phyloP scores from a whole-genome alignment of 2,113 vertebrate species.

The Genyomyrus donnyi region DNA sequence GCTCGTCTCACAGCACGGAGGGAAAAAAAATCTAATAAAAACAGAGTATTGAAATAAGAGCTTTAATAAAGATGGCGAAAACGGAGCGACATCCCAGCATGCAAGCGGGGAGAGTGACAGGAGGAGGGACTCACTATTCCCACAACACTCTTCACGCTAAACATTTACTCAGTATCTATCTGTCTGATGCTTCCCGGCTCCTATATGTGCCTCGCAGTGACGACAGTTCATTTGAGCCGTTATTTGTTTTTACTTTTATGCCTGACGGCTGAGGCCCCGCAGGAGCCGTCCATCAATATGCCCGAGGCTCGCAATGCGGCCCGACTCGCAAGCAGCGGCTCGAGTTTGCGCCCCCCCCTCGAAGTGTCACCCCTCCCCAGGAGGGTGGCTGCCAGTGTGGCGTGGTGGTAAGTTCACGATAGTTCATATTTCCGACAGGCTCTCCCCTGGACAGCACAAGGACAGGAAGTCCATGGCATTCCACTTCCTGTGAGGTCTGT shows the following conservation, averaged over 20 bases:
- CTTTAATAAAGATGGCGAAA: conserved; percentile 7
- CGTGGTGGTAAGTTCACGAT: background rate
- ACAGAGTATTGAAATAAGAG: background rate
- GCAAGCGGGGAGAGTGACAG: background rate
- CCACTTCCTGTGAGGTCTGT: background rate
- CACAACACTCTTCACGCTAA: background rate
- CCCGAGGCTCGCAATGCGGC: background rate
- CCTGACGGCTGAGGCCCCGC: background rate
- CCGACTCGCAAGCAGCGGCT: background rate
- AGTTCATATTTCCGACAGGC: background rate
- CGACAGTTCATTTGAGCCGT: background rate
- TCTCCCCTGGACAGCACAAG: background rate
- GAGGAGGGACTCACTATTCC: background rate
- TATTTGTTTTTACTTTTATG: background rate
- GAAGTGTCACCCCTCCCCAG: background rate
- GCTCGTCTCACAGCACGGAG: background rate
- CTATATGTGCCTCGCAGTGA: conserved; percentile 2
- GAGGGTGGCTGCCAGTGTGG: background rate
- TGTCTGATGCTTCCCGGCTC: background rate
- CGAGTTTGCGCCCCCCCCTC: background rate
- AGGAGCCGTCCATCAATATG: background rate
- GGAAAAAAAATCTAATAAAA: background rate
- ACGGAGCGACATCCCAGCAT: background rate
- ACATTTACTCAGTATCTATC: conserved; percentile 15
- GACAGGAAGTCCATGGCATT: background rate